phyloP scores from a whole-genome alignment of 2,888 invertebrate genomes.

The Hirtodrosophila cameraria region DNA sequence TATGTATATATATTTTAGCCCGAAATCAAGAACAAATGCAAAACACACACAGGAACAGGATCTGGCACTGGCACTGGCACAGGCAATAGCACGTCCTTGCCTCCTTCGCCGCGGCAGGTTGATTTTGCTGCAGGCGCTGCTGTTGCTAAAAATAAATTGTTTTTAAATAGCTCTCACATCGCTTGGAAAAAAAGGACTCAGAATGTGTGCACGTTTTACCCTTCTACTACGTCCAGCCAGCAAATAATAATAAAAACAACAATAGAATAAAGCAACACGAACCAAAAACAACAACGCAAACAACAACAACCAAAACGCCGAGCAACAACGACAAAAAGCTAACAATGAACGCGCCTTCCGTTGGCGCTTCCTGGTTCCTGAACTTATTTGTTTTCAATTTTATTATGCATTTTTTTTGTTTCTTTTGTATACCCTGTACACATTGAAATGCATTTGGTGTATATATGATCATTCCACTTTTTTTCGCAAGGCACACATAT shows the following conservation, averaged over 20 bases:
- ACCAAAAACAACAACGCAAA: slow-evolving; percentile 16
- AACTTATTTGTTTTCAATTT: slow-evolving; percentile 72
- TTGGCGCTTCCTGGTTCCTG: slow-evolving; percentile 55
- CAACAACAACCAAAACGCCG: slow-evolving; percentile 37
- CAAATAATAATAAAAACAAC: slow-evolving; percentile 16
- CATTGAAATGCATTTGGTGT: background rate
- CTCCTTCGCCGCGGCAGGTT: slow-evolving; percentile 56
- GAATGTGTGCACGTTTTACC: slow-evolving; percentile 33
- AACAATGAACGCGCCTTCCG: slow-evolving; percentile 66
- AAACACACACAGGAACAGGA: slow-evolving; percentile 2
- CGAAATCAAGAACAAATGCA: slow-evolving; percentile 46
- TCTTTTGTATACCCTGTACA: slow-evolving; percentile 4
- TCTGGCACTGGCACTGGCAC: background rate
- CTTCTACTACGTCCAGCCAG: slow-evolving; percentile 20
- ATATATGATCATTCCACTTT: no score
- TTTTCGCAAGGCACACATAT: no score
- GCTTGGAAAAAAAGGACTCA: slow-evolving; percentile 31
- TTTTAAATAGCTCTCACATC: slow-evolving; percentile 74
- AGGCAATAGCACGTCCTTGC: background rate
- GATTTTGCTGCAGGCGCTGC: slow-evolving; percentile 65
- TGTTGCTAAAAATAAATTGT: slow-evolving; percentile 77
- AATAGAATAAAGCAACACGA: no score
- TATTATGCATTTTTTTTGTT: slow-evolving; percentile 35
- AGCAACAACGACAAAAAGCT: slow-evolving; percentile 54
- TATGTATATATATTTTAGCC: slow-evolving; percentile 32